These are phyloP conservation scores for Ichneumon xanthorius DNA, from an alignment of 2,888 invertebrate genomes.

Conservation along the genomic window DNA sequence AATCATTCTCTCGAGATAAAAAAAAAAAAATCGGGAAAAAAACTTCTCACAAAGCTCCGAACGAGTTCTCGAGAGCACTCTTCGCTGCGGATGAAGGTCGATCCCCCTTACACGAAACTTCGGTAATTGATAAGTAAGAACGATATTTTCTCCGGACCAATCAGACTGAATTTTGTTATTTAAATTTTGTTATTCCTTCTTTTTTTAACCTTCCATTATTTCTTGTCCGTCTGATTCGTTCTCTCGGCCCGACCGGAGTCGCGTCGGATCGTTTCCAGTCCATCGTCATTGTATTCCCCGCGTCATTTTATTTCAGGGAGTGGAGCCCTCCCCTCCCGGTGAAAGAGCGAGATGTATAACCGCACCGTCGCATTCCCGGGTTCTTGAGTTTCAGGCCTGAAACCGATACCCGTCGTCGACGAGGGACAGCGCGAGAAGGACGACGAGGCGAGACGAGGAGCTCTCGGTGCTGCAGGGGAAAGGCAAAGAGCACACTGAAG, in stretches of 20 bases:
- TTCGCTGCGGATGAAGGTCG: slow-evolving; percentile 24
- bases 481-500: slow-evolving; percentile 58
- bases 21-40: not conserved
- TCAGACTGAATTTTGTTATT: not conserved
- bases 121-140: slow-evolving; percentile 37
- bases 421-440: slow-evolving; percentile 56
- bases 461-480: slow-evolving; percentile 28
- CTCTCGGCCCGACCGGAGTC: slow-evolving; percentile 10
- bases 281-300: slow-evolving; percentile 48
- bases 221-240: not conserved
- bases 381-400: slow-evolving; percentile 79
- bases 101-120: slow-evolving; percentile 46
- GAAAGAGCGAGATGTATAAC: slow-evolving; percentile 49
- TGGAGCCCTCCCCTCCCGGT: slow-evolving; percentile 19
- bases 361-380: slow-evolving; percentile 71
- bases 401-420: slow-evolving; percentile 76
- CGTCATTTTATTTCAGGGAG: slow-evolving; percentile 60
- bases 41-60: slow-evolving; percentile 6
- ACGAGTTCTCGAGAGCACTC: slow-evolving; percentile 24
- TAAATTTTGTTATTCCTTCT: not conserved
- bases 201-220: not conserved
- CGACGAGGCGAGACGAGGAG: slow-evolving; percentile 52
- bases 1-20: slow-evolving; percentile 22
- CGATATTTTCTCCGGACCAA: slow-evolving; percentile 1
- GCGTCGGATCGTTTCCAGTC: slow-evolving; percentile 38